These are phyloP conservation scores for Incurvaria masculella DNA, from an alignment of 2,888 invertebrate species.

Conservation along the genomic window DNA sequence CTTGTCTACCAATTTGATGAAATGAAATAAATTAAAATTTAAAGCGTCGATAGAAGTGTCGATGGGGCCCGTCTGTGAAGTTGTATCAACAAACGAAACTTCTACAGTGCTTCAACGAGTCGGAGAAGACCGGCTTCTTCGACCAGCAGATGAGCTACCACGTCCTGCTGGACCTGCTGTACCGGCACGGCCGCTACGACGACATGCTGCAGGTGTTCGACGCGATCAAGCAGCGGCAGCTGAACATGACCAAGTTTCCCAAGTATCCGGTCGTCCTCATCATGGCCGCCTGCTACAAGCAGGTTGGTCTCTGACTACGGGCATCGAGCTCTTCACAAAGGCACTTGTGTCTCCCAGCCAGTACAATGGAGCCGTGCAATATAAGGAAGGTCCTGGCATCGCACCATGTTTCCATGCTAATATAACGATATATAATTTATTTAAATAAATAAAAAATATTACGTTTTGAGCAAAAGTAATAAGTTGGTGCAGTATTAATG, in stretches of 20 bases:
- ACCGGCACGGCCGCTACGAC: slow-evolving; percentile 62
- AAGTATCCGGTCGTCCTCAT: slow-evolving; percentile 64
- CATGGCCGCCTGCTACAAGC: slow-evolving; percentile 70
- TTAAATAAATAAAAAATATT: no score
- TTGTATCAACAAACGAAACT: neutral
- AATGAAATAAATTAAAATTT: neutral
- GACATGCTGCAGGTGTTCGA: slow-evolving; percentile 65
- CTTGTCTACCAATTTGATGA: no score
- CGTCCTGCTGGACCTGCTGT: slow-evolving; percentile 68
- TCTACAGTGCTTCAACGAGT: slow-evolving; percentile 62
- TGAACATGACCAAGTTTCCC: slow-evolving; percentile 64
- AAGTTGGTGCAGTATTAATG: no score
- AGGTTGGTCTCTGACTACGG: no score
- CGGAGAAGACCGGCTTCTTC: slow-evolving; percentile 63
- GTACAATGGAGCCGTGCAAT: no score
- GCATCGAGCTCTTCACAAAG: no score
- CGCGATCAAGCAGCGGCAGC: slow-evolving; percentile 55
- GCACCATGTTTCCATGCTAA: no score
- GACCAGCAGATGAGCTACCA: slow-evolving; percentile 67
- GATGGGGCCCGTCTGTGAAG: neutral
- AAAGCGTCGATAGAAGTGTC: neutral
- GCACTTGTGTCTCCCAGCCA: no score
- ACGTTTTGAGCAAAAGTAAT: no score
- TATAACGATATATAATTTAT: no score
- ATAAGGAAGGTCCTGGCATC: no score